Base-by-base conservation (phyloP, 2,888 invertebrate species). In the Nomada flava region DNA sequence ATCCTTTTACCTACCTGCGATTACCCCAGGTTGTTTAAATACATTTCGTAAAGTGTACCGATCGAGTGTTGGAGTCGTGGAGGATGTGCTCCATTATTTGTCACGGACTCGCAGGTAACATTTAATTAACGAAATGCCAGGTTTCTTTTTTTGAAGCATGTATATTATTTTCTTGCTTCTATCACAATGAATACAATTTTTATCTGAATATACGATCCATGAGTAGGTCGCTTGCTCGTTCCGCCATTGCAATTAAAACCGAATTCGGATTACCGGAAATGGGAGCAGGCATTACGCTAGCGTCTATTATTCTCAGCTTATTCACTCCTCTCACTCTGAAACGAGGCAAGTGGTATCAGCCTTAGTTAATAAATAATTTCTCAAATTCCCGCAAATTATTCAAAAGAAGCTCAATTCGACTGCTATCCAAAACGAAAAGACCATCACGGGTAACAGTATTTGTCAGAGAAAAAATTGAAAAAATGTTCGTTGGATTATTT, bases 231-330 rank as follows among this genome's bases (percentile, higher is more conserved):
- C 95, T 95, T 0, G 96, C 96, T 86, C 94, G 95, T 88, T 96
- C 96, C 0, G 97, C 96, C 91, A 97, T 95, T 1, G 95, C 95
- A 1, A 96, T 93, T 7, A 97, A 92, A 7, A 96, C 95, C 0
- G 96, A 96, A 92, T 97, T 96, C 0, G 98, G 96, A 89, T 96
- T 97, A 2, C 98, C 96, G 1, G 97, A 97, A 36, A 97, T 94
- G 0, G 98, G 96, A 0, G 96, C 95, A 0, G 98, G 98, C 86
- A 98, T 94, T 1, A 98, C 95, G 89, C 98, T 97, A 4, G 97
- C 97, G 93, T 98, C 98, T 84, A 97, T 96, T 71, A 98, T 95
- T 59, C 98, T 95, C 5, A 98, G 91, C 29, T 96, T 95, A 0
- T 95, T 94, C 0, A 97, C 93, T 0, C 96, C 96, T 87, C 95